Evolutionary conservation across 2,797 vertebrate genomes (phyloP).

Genomic region (Sebastes diploproa): DNA sequence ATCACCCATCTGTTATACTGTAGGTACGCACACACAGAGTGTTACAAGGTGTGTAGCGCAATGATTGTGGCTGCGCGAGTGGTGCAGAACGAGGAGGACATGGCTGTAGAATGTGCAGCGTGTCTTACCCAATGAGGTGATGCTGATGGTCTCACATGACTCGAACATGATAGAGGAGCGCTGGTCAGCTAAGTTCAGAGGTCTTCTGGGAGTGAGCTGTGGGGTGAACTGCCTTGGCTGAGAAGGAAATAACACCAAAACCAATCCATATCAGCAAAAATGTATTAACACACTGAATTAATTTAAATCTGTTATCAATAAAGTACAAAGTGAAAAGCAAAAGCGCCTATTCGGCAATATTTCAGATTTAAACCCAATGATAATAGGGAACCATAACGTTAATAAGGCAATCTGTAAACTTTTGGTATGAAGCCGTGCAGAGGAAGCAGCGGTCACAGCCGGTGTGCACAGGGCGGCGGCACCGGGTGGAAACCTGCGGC

Average conservation of each 20-base stretch:
- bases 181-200: constrained; percentile 82
- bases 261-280: background rate
- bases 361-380: too few relatives aligned
- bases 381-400: too few relatives aligned
- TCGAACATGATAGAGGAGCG: constrained; percentile 85
- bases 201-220: constrained; percentile 82
- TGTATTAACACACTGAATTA: background rate
- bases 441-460: too few relatives aligned
- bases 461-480: too few relatives aligned
- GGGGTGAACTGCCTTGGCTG: constrained; percentile 80
- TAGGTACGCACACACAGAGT: background rate
- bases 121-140: constrained; percentile 74
- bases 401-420: too few relatives aligned
- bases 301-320: background rate
- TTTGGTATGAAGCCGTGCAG: too few relatives aligned
- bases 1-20: background rate
- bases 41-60: background rate
- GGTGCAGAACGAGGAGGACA: background rate
- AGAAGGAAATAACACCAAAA: constrained; percentile 21
- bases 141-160: constrained; percentile 86
- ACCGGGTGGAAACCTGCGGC: too few relatives aligned
- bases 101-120: background rate
- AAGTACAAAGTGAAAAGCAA: background rate
- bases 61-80: background rate
- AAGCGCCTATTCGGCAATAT: too few relatives aligned